Evolutionary conservation across 2,888 invertebrate species (phyloP).

Genomic region (Artemia sp.): DNA sequence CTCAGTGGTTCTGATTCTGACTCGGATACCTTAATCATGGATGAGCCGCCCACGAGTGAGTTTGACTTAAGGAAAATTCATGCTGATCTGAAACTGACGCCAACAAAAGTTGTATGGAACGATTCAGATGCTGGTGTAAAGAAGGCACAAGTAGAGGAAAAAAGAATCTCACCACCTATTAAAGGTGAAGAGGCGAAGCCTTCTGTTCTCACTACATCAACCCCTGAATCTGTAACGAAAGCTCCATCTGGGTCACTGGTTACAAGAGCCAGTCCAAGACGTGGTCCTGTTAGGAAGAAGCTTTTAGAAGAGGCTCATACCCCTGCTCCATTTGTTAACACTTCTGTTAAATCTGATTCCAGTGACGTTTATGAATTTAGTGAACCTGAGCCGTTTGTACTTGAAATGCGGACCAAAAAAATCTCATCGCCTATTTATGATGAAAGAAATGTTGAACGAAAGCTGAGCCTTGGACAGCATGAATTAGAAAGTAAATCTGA

Average conservation of each 20-base stretch:
- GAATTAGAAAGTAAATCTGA: constrained; percentile 30
- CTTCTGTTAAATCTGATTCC: constrained; percentile 26
- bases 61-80: constrained; percentile 69
- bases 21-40: constrained; percentile 3
- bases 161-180: constrained; percentile 23
- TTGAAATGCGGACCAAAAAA: constrained; percentile 46
- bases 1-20: neutral
- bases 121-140: constrained; percentile 37
- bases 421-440: constrained; percentile 24
- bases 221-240: constrained; percentile 22
- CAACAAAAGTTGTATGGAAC: constrained; percentile 40
- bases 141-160: neutral
- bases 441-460: constrained; percentile 24
- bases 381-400: constrained; percentile 71
- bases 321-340: neutral
- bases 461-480: constrained; percentile 30
- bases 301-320: neutral
- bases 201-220: constrained; percentile 24
- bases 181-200: constrained; percentile 30
- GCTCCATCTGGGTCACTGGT: neutral
- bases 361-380: constrained; percentile 70
- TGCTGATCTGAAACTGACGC: constrained; percentile 62
- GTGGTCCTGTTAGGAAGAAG: constrained; percentile 14
- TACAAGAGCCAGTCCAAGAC: constrained; percentile 11
- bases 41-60: constrained; percentile 46